Evolutionary conservation across 1,140 invertebrate genomes (phyloP), one percentile per base, ranked within the genome.

Genomic region (Lycorma delicatula): DNA sequence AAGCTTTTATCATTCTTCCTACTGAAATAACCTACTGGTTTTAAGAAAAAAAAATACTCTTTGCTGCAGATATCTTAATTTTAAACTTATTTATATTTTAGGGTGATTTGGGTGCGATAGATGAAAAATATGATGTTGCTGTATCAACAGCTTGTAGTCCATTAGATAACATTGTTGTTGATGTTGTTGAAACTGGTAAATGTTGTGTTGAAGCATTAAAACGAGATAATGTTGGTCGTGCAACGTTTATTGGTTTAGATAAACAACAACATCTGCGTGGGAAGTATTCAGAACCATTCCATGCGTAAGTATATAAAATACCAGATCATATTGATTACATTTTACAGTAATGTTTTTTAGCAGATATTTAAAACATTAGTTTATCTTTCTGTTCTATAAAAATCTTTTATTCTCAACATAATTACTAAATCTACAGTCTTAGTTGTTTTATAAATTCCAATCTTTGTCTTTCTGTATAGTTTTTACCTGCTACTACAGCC

Each of bases 81-180:
- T n/a, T n/a, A n/a, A n/a, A n/a, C n/a, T n/a, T n/a, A n/a, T n/a
- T n/a, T n/a, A 34, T 48, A 60, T 62, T 69, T 51, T 61, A 92
- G 88, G 94, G 95, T 47, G 94, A 98, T 72, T 77, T 99, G n/a
- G 97, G 95, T 29, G 93, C 83, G 0, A 97, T 99, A 64, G 89
- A 97, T 74, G 73, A 76, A 22, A 93, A 93, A 72, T 99, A 94
- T 72, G 96, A 99, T 70, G 81, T 97, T 0, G 97, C 96, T 1
- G 84, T 98, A 63, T 97, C 94, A 0, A 97, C 94, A 0, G 93
- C 93, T 12, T 97, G 91, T 71, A 87, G 89, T 0, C 75, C 83
- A 0, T 70, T 98, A 0, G 94, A 99, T 67, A 87, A 95, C 66
- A 91, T 98, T 60, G 85, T 99, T 1, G 91, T 93, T 0, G 95